Evolutionary conservation across 2,797 vertebrate genomes (phyloP).

Genomic region (Myiothlypis chrysogaster): DNA sequence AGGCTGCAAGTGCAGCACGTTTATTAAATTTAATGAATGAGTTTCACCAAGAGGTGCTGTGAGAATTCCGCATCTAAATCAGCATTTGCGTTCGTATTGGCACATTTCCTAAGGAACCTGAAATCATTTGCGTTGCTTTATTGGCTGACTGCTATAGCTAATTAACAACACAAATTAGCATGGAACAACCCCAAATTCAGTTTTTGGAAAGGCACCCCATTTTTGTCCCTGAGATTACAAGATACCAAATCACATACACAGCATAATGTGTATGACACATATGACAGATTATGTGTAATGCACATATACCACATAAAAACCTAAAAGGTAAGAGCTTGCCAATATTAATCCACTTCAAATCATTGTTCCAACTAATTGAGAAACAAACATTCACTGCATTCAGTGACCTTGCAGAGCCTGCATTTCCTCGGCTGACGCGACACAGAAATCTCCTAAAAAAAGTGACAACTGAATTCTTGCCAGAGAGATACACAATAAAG

Average conservation of each 20-base stretch:
- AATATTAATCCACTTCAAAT: slow-evolving; percentile 42
- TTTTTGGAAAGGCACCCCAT: not conserved
- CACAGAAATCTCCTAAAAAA: slow-evolving; percentile 62
- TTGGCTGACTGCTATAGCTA: slow-evolving; percentile 17
- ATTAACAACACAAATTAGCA: slow-evolving; percentile 28
- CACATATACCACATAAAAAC: not conserved
- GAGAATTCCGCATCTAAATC: slow-evolving; percentile 4
- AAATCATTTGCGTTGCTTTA: not conserved
- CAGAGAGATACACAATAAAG: not conserved
- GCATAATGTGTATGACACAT: not conserved
- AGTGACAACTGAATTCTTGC: slow-evolving; percentile 16
- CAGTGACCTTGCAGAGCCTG: slow-evolving; percentile 64
- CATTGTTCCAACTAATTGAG: slow-evolving; percentile 58
- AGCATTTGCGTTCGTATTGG: not conserved
- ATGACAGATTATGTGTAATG: not conserved
- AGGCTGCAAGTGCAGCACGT: not conserved
- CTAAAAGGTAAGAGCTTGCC: slow-evolving; percentile 59
- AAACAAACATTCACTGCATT: slow-evolving; percentile 53
- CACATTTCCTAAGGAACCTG: slow-evolving; percentile 25
- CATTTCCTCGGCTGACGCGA: slow-evolving; percentile 21
- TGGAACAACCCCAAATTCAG: not conserved
- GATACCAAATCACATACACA: not conserved
- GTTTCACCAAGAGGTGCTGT: not conserved
- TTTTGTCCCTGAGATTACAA: not conserved
- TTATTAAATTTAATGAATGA: slow-evolving; percentile 9